phyloP scores from a whole-genome alignment of 2,888 invertebrate genomes.

The Sycophila texana region DNA sequence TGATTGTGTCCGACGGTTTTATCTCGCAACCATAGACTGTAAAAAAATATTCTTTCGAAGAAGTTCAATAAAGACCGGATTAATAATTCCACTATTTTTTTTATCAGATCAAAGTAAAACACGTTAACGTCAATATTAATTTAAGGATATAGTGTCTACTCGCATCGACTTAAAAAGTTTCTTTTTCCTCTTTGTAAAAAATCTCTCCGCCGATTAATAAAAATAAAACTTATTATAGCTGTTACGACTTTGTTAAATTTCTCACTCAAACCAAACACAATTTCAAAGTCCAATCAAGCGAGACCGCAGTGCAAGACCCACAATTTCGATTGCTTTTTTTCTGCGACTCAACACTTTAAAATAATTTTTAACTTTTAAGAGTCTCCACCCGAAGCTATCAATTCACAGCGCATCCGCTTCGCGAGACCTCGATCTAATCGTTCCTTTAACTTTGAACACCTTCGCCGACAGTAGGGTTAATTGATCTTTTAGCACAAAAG shows the following conservation, averaged over 20 bases:
- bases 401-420: not conserved
- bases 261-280: constrained; percentile 45
- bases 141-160: too few relatives aligned
- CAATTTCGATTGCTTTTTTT: constrained; percentile 10
- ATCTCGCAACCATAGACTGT: not conserved
- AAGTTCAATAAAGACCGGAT: too few relatives aligned
- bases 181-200: too few relatives aligned
- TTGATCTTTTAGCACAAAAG: not conserved
- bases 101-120: not conserved
- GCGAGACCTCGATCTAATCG: not conserved
- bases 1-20: not conserved
- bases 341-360: constrained; percentile 18
- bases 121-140: too few relatives aligned
- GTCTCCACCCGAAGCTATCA: too few relatives aligned
- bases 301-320: constrained; percentile 27
- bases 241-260: constrained; percentile 30
- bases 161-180: too few relatives aligned
- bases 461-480: not conserved
- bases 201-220: too few relatives aligned
- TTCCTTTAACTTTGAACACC: not conserved
- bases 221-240: not conserved
- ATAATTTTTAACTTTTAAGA: constrained; percentile 33
- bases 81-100: not conserved
- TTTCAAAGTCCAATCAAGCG: constrained; percentile 27
- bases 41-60: too few relatives aligned